Base-by-base conservation (phyloP, 2,113 vertebrate genomes). In the Boulengeromyrus knoepffleri region DNA sequence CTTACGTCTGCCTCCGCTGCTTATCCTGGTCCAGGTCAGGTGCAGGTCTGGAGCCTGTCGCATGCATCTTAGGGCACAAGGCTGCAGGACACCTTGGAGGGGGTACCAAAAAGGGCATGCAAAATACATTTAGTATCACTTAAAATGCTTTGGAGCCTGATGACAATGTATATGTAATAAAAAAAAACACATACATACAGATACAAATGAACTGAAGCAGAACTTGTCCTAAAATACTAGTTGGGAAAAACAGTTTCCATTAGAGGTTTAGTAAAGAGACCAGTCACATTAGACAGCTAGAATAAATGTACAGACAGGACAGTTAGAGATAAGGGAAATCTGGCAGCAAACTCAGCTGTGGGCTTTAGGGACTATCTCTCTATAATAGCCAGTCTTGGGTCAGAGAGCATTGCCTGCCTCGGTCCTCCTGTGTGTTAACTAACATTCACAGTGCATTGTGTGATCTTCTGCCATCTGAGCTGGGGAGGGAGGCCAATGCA, bases 321-420 rank as follows among this genome's bases (percentile, higher is more conserved):
- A 89, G 92, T 95, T 93, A 92, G 91, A 93, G 92, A 94, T 92
- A 93, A 94, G 94, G 94, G 94, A 95, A 93, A 94, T 92, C 85
- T 95, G 95, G 91, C 93, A 92, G 92, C 92, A 93, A 94, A 92
- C 93, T 88, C 92, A 91, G 93, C 91, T 91, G 58, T 92, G 93
- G 93, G 93, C 91, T 93, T 96, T 95, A 91, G 95, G 95, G 95
- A 97, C 94, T 95, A 94, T 92, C 94, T 94, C 94, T 92, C 93
- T 91, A 93, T 96, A 95, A 94, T 95, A 94, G 91, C 92, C 95
- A 95, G 92, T 95, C 92, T 90, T 92, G 93, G 95, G 95, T 96
- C 95, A 95, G 92, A 91, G 92, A 93, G 94, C 90, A 90, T 89
- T 88, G 89, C 90, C 93, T 93, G 89, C 90, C 90, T 95, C 94